phyloP scores from a whole-genome alignment of 1,140 invertebrate species.

The Tenebrio molitor region DNA sequence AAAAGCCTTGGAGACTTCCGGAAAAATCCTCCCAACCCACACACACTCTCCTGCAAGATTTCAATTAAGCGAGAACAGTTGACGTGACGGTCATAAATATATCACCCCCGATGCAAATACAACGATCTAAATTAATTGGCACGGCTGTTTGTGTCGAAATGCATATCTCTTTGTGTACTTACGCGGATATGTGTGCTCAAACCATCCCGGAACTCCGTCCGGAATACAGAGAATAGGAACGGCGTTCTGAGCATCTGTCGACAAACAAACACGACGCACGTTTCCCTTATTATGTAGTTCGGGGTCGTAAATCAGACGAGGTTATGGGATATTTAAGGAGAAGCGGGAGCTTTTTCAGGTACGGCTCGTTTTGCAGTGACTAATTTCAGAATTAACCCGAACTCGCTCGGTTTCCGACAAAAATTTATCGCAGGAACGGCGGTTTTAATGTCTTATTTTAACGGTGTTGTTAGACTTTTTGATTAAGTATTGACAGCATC shows the following conservation, averaged over 20 bases:
- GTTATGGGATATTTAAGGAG: background rate
- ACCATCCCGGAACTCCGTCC: constrained; percentile 3
- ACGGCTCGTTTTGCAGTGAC: background rate
- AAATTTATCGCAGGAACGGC: too few species aligned
- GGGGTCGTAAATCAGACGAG: constrained; percentile 7
- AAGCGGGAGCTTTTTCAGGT: background rate
- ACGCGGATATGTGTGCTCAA: background rate
- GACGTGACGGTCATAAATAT: constrained; percentile 9
- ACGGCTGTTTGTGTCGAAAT: constrained; percentile 12
- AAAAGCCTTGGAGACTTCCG: too few species aligned
- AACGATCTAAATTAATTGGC: constrained; percentile 23
- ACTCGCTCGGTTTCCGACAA: too few species aligned
- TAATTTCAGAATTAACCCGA: background rate
- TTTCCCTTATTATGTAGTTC: background rate
- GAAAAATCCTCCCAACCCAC: too few species aligned
- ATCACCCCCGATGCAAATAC: constrained; percentile 9
- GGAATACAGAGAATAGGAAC: constrained; percentile 3
- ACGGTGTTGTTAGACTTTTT: too few species aligned
- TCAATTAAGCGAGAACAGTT: constrained; percentile 23
- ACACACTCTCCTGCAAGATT: background rate
- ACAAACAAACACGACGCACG: constrained; percentile 29
- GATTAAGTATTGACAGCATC: too few species aligned
- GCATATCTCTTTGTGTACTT: constrained; percentile 37
- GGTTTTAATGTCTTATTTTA: too few species aligned
- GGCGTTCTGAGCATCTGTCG: constrained; percentile 30